These are phyloP conservation scores for Drosophila parthenogenetica DNA, from an alignment of 2,888 invertebrate species.

Conservation along the genomic window DNA sequence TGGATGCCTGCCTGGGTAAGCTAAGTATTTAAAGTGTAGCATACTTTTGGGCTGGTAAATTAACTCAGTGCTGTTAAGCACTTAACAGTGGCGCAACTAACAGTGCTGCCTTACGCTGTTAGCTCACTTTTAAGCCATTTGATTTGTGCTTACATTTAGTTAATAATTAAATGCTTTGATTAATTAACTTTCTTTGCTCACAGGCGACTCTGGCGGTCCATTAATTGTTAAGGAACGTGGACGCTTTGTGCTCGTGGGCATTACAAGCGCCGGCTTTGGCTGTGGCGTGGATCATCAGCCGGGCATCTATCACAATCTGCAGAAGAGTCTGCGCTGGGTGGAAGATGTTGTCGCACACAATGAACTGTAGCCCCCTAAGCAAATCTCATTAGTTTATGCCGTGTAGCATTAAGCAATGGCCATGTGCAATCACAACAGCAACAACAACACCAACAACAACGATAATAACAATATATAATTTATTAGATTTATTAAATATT, in stretches of 20 bases:
- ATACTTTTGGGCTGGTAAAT: constrained; percentile 60
- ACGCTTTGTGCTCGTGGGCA: constrained; percentile 91
- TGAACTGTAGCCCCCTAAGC: constrained; percentile 52
- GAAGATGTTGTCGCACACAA: constrained; percentile 86
- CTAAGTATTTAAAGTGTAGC: constrained; percentile 14
- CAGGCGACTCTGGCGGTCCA: constrained; percentile 93
- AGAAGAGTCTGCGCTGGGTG: constrained; percentile 90
- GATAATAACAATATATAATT: constrained; percentile 45
- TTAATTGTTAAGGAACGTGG: constrained; percentile 89
- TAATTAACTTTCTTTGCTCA: neutral
- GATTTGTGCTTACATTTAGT: too few relatives aligned
- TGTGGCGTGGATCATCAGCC: constrained; percentile 94
- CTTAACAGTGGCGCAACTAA: constrained; percentile 3
- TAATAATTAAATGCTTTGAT: too few relatives aligned
- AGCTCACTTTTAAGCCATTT: neutral
- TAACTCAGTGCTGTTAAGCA: constrained; percentile 12
- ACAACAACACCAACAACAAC: constrained; percentile 29
- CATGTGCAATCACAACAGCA: constrained; percentile 65
- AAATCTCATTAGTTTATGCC: constrained; percentile 74
- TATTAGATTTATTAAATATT: constrained; percentile 71
- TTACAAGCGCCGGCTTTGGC: constrained; percentile 94
- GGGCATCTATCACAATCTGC: constrained; percentile 93
- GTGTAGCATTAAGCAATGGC: constrained; percentile 67
- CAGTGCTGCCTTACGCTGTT: neutral
- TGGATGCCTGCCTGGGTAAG: constrained; percentile 92